A percentile compares a stretch with the other conserved stretches of the same genome.
Conservation (phyloP, 2,888 invertebrate genomes). For the Galeruca laticollis region DNA sequence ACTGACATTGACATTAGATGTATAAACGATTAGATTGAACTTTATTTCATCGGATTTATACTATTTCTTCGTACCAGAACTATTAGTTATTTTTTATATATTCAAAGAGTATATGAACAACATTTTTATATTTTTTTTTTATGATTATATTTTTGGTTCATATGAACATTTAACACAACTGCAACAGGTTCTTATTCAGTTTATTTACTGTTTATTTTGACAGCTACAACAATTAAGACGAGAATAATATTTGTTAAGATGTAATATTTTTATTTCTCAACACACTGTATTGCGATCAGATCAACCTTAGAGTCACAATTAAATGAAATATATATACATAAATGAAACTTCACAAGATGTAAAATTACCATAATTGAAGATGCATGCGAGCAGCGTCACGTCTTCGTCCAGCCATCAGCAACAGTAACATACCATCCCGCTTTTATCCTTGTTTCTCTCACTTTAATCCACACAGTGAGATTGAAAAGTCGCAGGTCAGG, state of each 20-base stretch:
- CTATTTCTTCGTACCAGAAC: too few species aligned
- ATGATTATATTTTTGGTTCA: too few species aligned
- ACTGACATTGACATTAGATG: too few species aligned
- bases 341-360: slow-evolving; percentile 24
- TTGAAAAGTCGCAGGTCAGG: slow-evolving; percentile 13
- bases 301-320: slow-evolving; percentile 40
- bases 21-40: too few species aligned
- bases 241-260: neutral
- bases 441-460: slow-evolving; percentile 28
- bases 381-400: slow-evolving; percentile 33
- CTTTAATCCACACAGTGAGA: slow-evolving; percentile 14
- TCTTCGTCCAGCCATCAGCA: slow-evolving; percentile 35
- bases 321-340: slow-evolving; percentile 33
- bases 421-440: slow-evolving; percentile 28
- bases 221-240: too few species aligned
- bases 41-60: too few species aligned
- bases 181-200: too few species aligned
- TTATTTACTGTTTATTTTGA: neutral
- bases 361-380: slow-evolving; percentile 53
- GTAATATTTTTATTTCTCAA: neutral
- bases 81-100: too few species aligned
- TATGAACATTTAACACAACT: too few species aligned
- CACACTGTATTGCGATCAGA: slow-evolving; percentile 24
- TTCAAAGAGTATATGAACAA: too few species aligned
- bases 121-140: too few species aligned